phyloP scores from a whole-genome alignment of 2,113 vertebrate species.

The Mesocricetus auratus region DNA sequence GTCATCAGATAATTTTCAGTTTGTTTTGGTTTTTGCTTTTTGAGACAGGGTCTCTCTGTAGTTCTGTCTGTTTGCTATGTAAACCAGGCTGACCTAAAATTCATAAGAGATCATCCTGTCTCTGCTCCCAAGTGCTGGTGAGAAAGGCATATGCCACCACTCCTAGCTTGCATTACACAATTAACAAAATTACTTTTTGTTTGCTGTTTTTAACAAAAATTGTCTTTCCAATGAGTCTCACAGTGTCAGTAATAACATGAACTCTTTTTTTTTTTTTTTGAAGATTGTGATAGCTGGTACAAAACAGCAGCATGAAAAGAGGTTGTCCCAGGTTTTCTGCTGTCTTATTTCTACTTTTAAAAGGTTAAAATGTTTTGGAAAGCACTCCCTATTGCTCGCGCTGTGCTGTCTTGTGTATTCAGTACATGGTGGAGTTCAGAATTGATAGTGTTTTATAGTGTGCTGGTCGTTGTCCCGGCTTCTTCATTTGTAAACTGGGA shows the following conservation, averaged over 20 bases:
- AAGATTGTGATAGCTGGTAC: no score
- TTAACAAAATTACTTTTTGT: constrained; percentile 45
- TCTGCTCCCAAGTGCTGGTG: neutral
- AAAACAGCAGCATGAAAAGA: neutral
- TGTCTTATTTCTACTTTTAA: neutral
- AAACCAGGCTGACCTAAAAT: neutral
- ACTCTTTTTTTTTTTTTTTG: neutral
- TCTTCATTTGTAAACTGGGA: constrained; percentile 34
- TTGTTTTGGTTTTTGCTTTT: neutral
- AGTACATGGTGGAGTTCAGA: neutral
- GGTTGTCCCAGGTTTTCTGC: neutral
- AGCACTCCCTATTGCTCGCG: neutral
- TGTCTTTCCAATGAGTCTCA: neutral
- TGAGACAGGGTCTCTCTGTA: neutral
- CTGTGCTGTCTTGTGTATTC: neutral
- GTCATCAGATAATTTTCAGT: constrained; percentile 18
- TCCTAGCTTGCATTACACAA: neutral
- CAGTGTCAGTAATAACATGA: neutral
- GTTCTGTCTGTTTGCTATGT: neutral
- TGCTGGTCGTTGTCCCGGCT: neutral
- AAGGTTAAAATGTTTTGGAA: neutral
- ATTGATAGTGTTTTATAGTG: neutral
- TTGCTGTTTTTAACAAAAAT: neutral
- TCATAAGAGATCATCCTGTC: neutral
- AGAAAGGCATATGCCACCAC: neutral